Evolutionary conservation across 2,888 invertebrate species (phyloP).

Genomic region (Zygothrica quintamaculata): DNA sequence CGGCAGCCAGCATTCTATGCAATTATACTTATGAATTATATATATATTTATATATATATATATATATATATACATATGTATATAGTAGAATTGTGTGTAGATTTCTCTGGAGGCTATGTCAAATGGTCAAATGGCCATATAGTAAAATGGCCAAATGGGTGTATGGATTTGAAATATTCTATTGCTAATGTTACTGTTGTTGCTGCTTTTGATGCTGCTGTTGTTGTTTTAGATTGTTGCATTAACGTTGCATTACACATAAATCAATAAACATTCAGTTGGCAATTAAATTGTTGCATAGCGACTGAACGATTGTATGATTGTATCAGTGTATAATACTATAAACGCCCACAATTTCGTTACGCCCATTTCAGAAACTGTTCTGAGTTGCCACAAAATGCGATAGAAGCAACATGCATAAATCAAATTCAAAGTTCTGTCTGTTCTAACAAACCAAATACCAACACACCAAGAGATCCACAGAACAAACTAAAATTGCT

Average conservation of each 20-base stretch:
- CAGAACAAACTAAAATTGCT: not conserved
- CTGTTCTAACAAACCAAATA: slow-evolving; percentile 46
- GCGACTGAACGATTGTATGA: slow-evolving; percentile 33
- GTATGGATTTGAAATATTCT: no score
- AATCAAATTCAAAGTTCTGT: slow-evolving; percentile 63
- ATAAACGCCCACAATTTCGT: not conserved
- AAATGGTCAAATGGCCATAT: slow-evolving; percentile 5
- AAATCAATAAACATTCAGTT: slow-evolving; percentile 69
- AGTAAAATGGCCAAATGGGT: slow-evolving; percentile 19
- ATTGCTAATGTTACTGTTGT: not conserved
- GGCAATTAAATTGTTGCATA: slow-evolving; percentile 71
- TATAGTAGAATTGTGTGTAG: no score
- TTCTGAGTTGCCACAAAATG: slow-evolving; percentile 39
- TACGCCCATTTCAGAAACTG: slow-evolving; percentile 19
- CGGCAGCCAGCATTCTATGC: not conserved
- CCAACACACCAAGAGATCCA: slow-evolving; percentile 29
- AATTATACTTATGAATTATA: not conserved
- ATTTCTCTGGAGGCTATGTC: slow-evolving; percentile 19
- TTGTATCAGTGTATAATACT: no score
- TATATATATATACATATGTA: not conserved
- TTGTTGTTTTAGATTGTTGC: slow-evolving; percentile 38
- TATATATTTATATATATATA: not conserved
- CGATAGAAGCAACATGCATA: slow-evolving; percentile 36
- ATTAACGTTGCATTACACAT: slow-evolving; percentile 63
- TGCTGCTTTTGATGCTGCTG: slow-evolving; percentile 3